Percentiles rank a stretch among this genome's conserved stretches.
Evolutionary conservation across 2,888 invertebrate species (phyloP).

Genomic region (Synergus umbraculus): DNA sequence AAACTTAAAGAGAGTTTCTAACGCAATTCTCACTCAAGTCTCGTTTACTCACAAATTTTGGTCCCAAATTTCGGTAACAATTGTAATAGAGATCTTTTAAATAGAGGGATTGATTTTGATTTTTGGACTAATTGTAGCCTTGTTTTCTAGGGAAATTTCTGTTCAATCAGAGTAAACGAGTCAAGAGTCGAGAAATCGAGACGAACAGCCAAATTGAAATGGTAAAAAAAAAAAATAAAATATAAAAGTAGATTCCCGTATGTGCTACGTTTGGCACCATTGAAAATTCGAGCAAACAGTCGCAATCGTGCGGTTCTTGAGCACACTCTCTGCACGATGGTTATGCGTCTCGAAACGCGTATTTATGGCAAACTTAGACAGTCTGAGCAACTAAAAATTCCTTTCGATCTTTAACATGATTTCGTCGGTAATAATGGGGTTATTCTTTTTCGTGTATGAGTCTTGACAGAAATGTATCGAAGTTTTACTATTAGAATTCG

Average conservation of each 20-base stretch:
- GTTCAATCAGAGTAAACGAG: not conserved
- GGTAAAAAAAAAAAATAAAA: slow-evolving; percentile 37
- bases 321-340: slow-evolving; percentile 57
- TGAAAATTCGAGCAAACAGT: slow-evolving; percentile 58
- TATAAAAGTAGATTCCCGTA: slow-evolving; percentile 13
- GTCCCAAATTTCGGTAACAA: slow-evolving; percentile 8
- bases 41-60: not conserved
- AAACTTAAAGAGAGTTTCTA: slow-evolving; percentile 38
- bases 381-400: slow-evolving; percentile 69
- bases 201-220: slow-evolving; percentile 48
- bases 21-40: not conserved
- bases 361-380: slow-evolving; percentile 73
- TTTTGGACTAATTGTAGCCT: not conserved
- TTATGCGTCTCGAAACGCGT: slow-evolving; percentile 56
- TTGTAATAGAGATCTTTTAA: slow-evolving; percentile 26
- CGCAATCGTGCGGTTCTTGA: slow-evolving; percentile 59
- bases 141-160: not conserved
- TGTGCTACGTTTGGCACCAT: slow-evolving; percentile 67
- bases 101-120: not conserved
- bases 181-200: slow-evolving; percentile 14
- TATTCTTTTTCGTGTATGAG: slow-evolving; percentile 46
- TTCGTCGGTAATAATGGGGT: slow-evolving; percentile 31
- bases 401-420: slow-evolving; percentile 55
- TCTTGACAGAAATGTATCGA: slow-evolving; percentile 40
- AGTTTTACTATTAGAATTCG: slow-evolving; percentile 50